Evolutionary conservation across 2,113 vertebrate genomes (phyloP), one percentile per base, ranked within the genome.

Genomic region (Malurus cyaneus): DNA sequence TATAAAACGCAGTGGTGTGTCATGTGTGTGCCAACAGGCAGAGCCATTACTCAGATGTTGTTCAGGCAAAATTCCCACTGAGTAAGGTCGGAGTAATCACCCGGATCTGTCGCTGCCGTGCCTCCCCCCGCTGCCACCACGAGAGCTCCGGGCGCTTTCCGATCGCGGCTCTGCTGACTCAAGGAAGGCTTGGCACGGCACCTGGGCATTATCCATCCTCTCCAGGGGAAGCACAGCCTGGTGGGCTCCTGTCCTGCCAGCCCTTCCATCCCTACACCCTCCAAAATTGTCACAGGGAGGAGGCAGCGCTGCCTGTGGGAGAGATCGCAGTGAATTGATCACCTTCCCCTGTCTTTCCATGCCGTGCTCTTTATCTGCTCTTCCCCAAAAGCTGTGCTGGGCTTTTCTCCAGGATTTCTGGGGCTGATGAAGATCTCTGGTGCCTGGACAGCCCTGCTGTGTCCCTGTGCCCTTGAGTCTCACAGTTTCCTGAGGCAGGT

Each of bases 1-100:
- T 88, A 49, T 19, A 95, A 92, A 96, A 92, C 2, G 28, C 80
- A 81, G 26, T 5, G 87, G 70, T 94, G 96, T 92, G 94, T 97
- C 95, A 96, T 96, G 91, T 92, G 85, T 94, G 92, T 93, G 94
- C 89, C 92, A 94, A 90, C 91, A 95, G 8, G 56, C 74, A 82
- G 76, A 97, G 90, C 54, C 88, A 94, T 97, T 97, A 96, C 86
- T 97, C 96, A 95, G 84, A 92, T 96, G 92, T 94, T 97, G 91
- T 96, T 97, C 94, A 95, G 88, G 74, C 81, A 94, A 61, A 95
- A 95, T 95, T 96, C 88, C 90, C 95, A 82, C 80, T 97, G 94
- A 97, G 79, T 97, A 97, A 97, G 95, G 78, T 77, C 90, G 93
- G 94, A 94, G 93, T 96, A 97, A 96, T 92, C 61, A 77, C 79